Base-by-base conservation (phyloP, 1,140 invertebrate species). In the Pogonognathellus flavescens region DNA sequence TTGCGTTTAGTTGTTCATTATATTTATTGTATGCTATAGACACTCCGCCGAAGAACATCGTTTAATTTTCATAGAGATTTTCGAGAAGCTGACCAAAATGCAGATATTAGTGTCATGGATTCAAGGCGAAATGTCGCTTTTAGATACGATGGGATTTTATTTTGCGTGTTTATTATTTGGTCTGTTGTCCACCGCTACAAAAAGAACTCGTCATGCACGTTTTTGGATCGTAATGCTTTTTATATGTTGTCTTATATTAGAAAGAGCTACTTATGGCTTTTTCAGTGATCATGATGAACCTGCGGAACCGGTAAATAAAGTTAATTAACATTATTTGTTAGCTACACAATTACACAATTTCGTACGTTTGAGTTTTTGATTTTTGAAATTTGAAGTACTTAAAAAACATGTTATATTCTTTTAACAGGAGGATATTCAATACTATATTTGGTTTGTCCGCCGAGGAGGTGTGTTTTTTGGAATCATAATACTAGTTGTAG, bases 131-230 rank as follows among this genome's bases (percentile, higher is more conserved):
- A 92, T 94, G 82, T 92, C 92, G 3, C 92, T 92, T 87, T 91
- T 93, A 84, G 93, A 93, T 86, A 92, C 92, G 1, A 89, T 93
- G 41, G 89, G 92, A n/a, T 93, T 93, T 89, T 94, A 93, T 85
- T 89, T 91, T 31, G 83, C 91, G 4, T 90, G 91, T 55, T 90
- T 93, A 41, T 88, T 93, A 31, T 86, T 93, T 5, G 91, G 91
- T 14, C 93, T 92, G 60, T 82, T 94, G 50, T 89, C 92, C 25
- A 93, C 92, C 57, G 91, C 93, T 13, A 91, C 92, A 0, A 90
- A 89, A 70, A 89, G 92, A 57, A 93, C 93, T 4, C 83, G 88
- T 9, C 90, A 91, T 66, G 92, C 92, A 13, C 90, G 93, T 87
- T 89, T 93, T 84, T 91, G 90, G 88, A 88, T 94, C 18, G 92